phyloP scores from a whole-genome alignment of 2,888 invertebrate genomes.

The Chrysomela aeneicollis region DNA sequence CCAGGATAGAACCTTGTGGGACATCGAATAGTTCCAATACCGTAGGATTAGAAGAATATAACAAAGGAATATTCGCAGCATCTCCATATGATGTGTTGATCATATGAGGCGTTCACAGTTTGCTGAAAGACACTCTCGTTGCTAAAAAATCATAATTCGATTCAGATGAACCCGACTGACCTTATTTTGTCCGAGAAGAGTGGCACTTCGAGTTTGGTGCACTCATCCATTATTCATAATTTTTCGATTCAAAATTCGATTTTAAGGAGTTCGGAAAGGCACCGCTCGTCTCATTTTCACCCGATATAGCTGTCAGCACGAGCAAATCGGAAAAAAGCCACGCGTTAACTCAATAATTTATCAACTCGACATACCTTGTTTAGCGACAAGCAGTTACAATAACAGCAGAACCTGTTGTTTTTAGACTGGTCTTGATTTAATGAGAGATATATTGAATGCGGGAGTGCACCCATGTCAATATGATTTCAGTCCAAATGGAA shows the following conservation, averaged over 20 bases:
- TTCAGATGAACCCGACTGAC: neutral
- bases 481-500: conserved; percentile 17
- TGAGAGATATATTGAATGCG: conserved; percentile 11
- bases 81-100: no score
- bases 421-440: conserved; percentile 30
- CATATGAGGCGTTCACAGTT: no score
- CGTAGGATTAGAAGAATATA: no score
- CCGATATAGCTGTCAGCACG: conserved; percentile 43
- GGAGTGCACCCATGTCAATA: conserved; percentile 35
- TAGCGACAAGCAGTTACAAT: conserved; percentile 49
- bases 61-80: no score
- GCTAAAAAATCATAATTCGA: no score
- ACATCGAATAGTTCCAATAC: no score
- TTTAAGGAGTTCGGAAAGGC: conserved; percentile 21
- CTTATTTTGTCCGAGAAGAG: neutral
- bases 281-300: conserved; percentile 33
- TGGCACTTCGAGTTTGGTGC: neutral
- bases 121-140: no score
- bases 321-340: conserved; percentile 49
- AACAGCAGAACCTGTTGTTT: conserved; percentile 45
- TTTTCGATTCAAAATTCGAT: conserved; percentile 17
- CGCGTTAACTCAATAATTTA: conserved; percentile 52
- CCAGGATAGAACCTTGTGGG: no score
- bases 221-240: conserved; percentile 29
- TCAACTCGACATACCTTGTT: conserved; percentile 50